Base-by-base conservation (phyloP, 2,888 invertebrate species). In the Drepana falcataria region DNA sequence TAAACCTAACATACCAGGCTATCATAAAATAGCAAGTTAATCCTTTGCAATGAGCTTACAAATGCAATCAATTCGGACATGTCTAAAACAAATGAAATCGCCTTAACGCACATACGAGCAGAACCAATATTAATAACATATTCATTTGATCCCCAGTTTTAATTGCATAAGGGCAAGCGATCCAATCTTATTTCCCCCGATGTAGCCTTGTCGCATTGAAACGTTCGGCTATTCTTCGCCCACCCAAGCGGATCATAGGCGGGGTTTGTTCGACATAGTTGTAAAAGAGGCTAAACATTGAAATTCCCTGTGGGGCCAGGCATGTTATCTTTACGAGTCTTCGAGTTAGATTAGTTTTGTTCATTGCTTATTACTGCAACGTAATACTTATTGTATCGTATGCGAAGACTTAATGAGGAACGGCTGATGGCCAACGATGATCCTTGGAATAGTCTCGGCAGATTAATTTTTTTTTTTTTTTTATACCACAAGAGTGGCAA, bases 331-430 rank as follows among this genome's bases (percentile, higher is more conserved):
- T 67, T 82, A 85, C 75, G 81, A 82, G 75, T 81, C 77, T 72
- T 77, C 58, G 64, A 85, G 82, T 87, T 85, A 81, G 87, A 88
- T 89, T 88, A 86, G 83, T 87, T 88, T 79, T 87, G 80, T 81
- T 79, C 73, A 65, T 62, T 59, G 66, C 66, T 82, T 84, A 83
- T 85, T 86, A 85, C 85, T 77, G 75, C 74, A 68, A 78, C 79
- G 75, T 78, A 71, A 71, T 63, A 65, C 37, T 4, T 37, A 37
- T 37, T 4, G 5, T 37, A 37, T 5, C 5, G 37, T 37, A 37
- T 37, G 37, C 5, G 3, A 4, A 4, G 37, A 21, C 21, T 37
- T 3, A 37, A 5, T 4, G 37, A 37, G 37, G 5, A 0, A 37
- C 5, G 37, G 37, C 5, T 37, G 5, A 5, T 37, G 21, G 21